A percentile compares a stretch with the other conserved stretches of the same genome.
Conservation (phyloP, 2,797 vertebrate species). For the Knipowitschia caucasica region DNA sequence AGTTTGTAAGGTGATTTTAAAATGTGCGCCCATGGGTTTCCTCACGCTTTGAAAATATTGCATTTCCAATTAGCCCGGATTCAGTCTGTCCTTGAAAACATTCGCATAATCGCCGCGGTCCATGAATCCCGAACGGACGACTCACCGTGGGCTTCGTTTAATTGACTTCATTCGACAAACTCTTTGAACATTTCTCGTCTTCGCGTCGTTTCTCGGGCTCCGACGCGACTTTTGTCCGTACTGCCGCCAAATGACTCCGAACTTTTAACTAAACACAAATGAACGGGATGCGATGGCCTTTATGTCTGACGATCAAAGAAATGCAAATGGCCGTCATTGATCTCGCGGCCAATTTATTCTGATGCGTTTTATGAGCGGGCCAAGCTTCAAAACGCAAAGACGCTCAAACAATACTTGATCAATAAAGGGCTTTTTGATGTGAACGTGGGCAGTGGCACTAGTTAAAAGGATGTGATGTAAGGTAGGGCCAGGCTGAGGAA, state of each 20-base stretch:
- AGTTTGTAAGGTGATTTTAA: no score
- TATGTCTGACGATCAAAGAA: constrained; percentile 45
- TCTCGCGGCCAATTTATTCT: constrained; percentile 31
- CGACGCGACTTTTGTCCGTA: background rate
- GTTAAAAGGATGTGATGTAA: constrained; percentile 24
- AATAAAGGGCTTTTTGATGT: constrained; percentile 27
- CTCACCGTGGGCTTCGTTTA: background rate
- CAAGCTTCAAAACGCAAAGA: constrained; percentile 23
- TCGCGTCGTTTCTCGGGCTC: background rate
- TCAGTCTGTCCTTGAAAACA: background rate
- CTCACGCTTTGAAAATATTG: background rate
- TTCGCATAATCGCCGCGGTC: background rate
- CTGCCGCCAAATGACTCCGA: background rate
- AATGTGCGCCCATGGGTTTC: no score
- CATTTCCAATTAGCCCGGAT: background rate
- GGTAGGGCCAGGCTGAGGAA: constrained; percentile 6
- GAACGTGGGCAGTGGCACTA: constrained; percentile 8
- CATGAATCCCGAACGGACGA: background rate
- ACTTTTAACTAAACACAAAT: constrained; percentile 6
- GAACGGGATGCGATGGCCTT: constrained; percentile 7
- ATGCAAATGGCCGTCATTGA: constrained; percentile 38
- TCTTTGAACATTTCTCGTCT: background rate
- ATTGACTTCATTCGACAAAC: background rate
- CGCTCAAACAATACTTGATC: constrained; percentile 29
- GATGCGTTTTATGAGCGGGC: constrained; percentile 17